Evolutionary conservation across 1,140 invertebrate genomes (phyloP).

Genomic region (Leptopilina clavipes): DNA sequence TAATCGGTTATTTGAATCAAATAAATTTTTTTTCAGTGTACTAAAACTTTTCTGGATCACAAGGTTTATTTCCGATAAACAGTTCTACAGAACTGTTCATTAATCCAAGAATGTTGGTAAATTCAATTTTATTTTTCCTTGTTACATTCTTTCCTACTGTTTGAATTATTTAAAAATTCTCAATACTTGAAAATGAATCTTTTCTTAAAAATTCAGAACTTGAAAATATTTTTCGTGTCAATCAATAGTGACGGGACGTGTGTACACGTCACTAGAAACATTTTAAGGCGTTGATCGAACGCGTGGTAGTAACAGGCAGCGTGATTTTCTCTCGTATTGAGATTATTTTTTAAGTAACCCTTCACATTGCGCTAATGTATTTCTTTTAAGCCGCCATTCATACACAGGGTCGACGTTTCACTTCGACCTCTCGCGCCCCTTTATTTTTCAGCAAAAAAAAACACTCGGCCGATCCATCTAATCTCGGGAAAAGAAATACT

Average conservation of each 20-base stretch:
- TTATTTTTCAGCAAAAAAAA: conserved; percentile 50
- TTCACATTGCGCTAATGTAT: conserved; percentile 70
- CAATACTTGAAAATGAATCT: no score
- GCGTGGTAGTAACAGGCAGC: not conserved
- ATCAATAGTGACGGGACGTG: not conserved
- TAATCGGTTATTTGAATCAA: no score
- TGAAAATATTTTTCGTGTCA: not conserved
- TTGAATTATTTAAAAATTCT: no score
- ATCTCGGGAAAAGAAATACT: conserved; percentile 51
- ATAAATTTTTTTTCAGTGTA: no score
- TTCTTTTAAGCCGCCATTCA: conserved; percentile 68
- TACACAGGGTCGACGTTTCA: conserved; percentile 66
- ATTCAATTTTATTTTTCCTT: no score
- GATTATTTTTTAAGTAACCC: conserved; percentile 66
- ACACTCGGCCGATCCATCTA: conserved; percentile 70
- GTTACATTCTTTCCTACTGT: no score
- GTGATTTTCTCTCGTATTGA: conserved; percentile 48
- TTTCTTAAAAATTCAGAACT: no score
- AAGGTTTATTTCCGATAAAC: no score
- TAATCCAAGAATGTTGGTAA: no score
- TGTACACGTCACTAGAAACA: conserved; percentile 43
- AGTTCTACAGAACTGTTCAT: no score
- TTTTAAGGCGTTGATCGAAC: conserved; percentile 59
- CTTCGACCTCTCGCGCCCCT: conserved; percentile 58
- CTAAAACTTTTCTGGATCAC: no score